Conservation (phyloP, 2,888 invertebrate species). For the Protodeltote pygarga region DNA sequence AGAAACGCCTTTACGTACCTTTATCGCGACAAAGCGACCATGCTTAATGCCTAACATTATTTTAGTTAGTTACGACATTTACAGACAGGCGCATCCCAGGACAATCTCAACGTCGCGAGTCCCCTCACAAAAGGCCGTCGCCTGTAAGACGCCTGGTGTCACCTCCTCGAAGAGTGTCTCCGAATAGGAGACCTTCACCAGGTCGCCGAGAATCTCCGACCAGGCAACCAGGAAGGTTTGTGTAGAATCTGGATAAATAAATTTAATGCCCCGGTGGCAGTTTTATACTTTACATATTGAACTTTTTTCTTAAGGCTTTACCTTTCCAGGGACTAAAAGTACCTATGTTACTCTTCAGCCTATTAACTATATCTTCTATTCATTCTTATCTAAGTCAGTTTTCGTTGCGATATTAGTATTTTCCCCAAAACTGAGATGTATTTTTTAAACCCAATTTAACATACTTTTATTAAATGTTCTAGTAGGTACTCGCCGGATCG, state of each 20-base stretch:
- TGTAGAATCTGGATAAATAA: not conserved
- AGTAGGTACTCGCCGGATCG: slow-evolving; percentile 63
- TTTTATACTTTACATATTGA: too few species aligned
- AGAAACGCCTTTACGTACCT: too few species aligned
- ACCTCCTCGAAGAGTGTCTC: slow-evolving; percentile 12
- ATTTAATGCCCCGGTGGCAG: too few species aligned
- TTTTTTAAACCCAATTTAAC: not conserved
- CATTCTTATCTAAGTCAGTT: too few species aligned
- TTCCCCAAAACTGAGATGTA: not conserved
- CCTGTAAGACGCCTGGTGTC: slow-evolving; percentile 29
- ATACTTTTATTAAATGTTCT: slow-evolving; percentile 1
- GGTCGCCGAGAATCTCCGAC: slow-evolving; percentile 26
- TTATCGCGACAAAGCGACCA: too few species aligned
- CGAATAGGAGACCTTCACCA: slow-evolving; percentile 7
- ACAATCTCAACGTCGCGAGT: slow-evolving; percentile 8
- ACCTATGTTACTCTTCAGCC: too few species aligned
- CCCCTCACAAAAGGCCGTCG: slow-evolving; percentile 29
- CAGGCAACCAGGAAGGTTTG: slow-evolving; percentile 7
- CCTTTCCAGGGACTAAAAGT: too few species aligned
- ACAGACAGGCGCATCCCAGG: slow-evolving; percentile 25
- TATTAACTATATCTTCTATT: too few species aligned
- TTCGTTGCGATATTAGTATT: too few species aligned
- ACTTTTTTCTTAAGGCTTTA: too few species aligned
- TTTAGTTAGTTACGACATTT: not conserved
- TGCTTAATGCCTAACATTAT: too few species aligned